phyloP scores from a whole-genome alignment of 2,888 invertebrate genomes.

The Archips crataeganus region DNA sequence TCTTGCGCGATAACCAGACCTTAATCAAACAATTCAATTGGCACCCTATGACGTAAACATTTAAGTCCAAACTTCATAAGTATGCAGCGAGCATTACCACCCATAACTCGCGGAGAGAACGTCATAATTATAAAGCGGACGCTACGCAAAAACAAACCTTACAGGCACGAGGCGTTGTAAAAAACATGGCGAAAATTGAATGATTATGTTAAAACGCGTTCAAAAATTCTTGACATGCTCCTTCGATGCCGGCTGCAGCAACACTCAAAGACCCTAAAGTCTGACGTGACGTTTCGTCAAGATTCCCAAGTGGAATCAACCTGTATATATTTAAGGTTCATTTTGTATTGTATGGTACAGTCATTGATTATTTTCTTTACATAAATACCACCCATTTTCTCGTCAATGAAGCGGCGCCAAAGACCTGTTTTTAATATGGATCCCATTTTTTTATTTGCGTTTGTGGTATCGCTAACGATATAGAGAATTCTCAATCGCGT shows the following conservation, averaged over 20 bases:
- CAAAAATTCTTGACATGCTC: conserved; percentile 60
- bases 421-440: conserved; percentile 58
- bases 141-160: conserved; percentile 49
- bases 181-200: conserved; percentile 57
- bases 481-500: conserved; percentile 48
- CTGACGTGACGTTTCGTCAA: background rate
- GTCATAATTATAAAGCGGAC: conserved; percentile 46
- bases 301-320: conserved; percentile 34
- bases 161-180: conserved; percentile 42
- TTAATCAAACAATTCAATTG: background rate
- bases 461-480: conserved; percentile 46
- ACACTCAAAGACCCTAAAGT: conserved; percentile 1
- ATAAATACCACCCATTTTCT: conserved; percentile 59
- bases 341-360: conserved; percentile 34
- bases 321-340: accelerated
- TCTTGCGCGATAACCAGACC: background rate
- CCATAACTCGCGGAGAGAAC: conserved; percentile 46
- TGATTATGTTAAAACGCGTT: conserved; percentile 51
- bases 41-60: conserved; percentile 44
- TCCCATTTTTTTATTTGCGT: conserved; percentile 46
- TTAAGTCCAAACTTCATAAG: background rate
- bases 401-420: conserved; percentile 71
- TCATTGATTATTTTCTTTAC: conserved; percentile 58
- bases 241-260: conserved; percentile 43
- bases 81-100: conserved; percentile 44